These are phyloP conservation scores for Psettodes erumei DNA, from an alignment of 2,113 vertebrate species.

Conservation along the genomic window DNA sequence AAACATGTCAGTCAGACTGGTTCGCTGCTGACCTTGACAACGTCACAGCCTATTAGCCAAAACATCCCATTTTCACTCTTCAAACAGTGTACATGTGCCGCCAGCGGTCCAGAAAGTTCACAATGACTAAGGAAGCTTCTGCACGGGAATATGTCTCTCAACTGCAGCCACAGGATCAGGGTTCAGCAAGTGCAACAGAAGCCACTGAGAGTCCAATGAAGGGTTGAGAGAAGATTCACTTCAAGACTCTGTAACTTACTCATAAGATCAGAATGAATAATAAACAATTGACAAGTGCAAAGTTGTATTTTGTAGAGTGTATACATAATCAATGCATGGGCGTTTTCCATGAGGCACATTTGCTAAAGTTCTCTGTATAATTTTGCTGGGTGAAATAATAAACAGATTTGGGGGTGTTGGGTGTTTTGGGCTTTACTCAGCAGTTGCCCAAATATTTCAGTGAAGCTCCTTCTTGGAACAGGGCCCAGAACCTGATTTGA, in stretches of 20 bases:
- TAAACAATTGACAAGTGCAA: background rate
- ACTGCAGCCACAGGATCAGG: background rate
- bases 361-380: background rate
- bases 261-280: constrained; percentile 8
- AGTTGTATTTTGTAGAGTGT: background rate
- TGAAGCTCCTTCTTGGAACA: constrained; percentile 8
- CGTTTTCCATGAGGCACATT: background rate
- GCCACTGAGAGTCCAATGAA: background rate
- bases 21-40: background rate
- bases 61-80: constrained; percentile 26
- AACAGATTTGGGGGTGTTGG: background rate
- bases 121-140: background rate
- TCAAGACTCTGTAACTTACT: constrained; percentile 13
- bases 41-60: constrained; percentile 14
- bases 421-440: background rate
- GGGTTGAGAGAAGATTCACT: constrained; percentile 4
- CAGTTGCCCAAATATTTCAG: background rate
- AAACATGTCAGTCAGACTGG: constrained; percentile 49
- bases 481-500: constrained; percentile 20
- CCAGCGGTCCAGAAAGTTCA: background rate
- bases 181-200: constrained; percentile 24
- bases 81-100: constrained; percentile 7
- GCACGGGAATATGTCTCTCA: background rate
- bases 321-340: background rate
- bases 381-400: background rate